Conservation (phyloP, 2,113 vertebrate species). For the Atherinomorus stipes region DNA sequence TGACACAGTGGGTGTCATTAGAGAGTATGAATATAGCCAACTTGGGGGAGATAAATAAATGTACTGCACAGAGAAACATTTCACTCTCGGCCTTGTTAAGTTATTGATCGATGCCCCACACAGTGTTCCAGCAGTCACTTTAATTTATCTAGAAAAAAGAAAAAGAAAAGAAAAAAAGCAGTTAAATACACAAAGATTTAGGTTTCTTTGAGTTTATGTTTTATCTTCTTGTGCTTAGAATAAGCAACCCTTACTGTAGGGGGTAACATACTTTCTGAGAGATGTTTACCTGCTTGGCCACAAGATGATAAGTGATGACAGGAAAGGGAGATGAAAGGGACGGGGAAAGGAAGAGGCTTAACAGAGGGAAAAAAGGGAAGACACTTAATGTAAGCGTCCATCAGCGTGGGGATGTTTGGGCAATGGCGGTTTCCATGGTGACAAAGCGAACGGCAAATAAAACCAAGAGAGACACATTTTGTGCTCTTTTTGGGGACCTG, state of each 20-base stretch:
- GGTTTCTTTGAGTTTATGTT: neutral
- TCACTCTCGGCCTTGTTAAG: constrained; percentile 42
- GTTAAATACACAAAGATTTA: too few species aligned
- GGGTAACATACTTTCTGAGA: constrained; percentile 31
- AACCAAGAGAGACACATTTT: constrained; percentile 62
- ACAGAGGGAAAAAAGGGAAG: constrained; percentile 43
- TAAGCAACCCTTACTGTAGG: constrained; percentile 15
- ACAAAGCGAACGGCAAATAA: constrained; percentile 80
- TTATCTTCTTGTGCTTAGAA: neutral
- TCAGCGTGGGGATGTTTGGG: constrained; percentile 76
- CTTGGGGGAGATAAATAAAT: constrained; percentile 63
- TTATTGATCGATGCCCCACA: constrained; percentile 56
- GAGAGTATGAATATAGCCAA: constrained; percentile 59
- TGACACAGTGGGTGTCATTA: constrained; percentile 63
- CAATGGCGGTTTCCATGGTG: constrained; percentile 79
- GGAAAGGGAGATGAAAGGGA: constrained; percentile 31
- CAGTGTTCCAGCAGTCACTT: constrained; percentile 33
- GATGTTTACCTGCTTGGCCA: constrained; percentile 71
- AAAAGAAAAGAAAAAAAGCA: neutral
- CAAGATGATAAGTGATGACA: constrained; percentile 56
- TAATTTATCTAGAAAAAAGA: constrained; percentile 40
- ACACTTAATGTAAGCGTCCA: constrained; percentile 75
- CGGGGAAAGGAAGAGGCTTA: constrained; percentile 24
- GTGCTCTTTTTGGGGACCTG: constrained; percentile 55
- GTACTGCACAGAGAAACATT: constrained; percentile 48